Conservation (phyloP, 2,888 invertebrate genomes). For the Alcis repandata region DNA sequence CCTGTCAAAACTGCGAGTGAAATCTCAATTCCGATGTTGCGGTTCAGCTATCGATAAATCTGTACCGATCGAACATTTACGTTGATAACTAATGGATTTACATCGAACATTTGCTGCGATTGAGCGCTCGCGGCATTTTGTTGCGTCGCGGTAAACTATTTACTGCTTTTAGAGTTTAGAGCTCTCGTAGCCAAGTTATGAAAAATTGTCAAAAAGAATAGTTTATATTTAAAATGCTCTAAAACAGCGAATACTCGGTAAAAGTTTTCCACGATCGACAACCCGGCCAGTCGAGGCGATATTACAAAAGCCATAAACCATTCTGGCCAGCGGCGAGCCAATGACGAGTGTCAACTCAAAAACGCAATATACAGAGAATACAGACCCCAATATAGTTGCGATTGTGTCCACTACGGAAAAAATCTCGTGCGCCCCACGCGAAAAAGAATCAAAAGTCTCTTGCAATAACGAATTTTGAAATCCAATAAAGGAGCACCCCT, state of each 20-base stretch:
- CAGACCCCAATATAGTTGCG: conserved; percentile 65
- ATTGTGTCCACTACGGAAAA: conserved; percentile 68
- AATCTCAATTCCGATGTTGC: conserved; percentile 40
- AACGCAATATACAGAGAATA: conserved; percentile 66
- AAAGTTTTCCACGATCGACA: conserved; percentile 19
- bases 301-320: conserved; percentile 73
- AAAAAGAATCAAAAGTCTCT: conserved; percentile 71
- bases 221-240: not conserved
- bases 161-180: not conserved
- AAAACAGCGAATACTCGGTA: not conserved
- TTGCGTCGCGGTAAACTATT: not conserved
- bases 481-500: conserved; percentile 70
- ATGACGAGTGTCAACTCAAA: conserved; percentile 71
- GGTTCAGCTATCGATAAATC: conserved; percentile 30
- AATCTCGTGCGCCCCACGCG: conserved; percentile 61
- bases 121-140: conserved; percentile 8
- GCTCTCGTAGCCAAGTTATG: not conserved
- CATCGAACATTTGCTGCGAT: conserved; percentile 19
- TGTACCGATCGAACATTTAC: conserved; percentile 30
- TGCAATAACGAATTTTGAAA: conserved; percentile 80
- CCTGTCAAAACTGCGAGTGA: conserved; percentile 36
- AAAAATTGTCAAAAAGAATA: not conserved
- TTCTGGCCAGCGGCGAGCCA: conserved; percentile 52
- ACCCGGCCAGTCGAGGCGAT: conserved; percentile 47
- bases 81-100: conserved; percentile 37